These are phyloP conservation scores for Anguilla anguilla DNA, from an alignment of 2,797 vertebrate genomes.

Conservation along the genomic window DNA sequence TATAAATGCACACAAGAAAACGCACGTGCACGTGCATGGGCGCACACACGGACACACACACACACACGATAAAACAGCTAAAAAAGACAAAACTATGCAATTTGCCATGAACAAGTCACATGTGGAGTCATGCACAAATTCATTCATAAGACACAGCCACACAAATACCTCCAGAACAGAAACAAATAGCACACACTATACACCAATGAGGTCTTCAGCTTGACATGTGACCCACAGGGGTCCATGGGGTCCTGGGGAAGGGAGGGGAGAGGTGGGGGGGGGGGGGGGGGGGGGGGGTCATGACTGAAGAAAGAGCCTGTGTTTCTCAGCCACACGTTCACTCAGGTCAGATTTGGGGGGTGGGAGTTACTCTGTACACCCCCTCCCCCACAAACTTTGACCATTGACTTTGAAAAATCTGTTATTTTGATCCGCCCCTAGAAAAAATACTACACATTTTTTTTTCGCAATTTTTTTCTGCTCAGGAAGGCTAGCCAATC, in stretches of 20 bases:
- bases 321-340: background rate
- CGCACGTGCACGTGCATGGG: background rate
- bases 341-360: too few species aligned
- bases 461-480: too few species aligned
- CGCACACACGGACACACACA: background rate
- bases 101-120: background rate
- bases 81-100: background rate
- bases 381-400: background rate
- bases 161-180: background rate
- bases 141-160: background rate
- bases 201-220: background rate
- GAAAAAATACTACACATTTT: too few species aligned
- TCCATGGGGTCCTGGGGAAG: background rate
- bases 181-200: background rate
- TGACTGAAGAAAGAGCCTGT: background rate
- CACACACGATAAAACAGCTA: background rate
- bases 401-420: too few species aligned
- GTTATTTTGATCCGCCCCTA: too few species aligned
- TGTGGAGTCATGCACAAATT: background rate
- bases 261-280: background rate
- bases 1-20: conserved; percentile 25
- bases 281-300: background rate
- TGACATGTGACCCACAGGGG: background rate
- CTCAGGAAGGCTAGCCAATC: too few species aligned
- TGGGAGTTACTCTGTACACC: too few species aligned